phyloP scores from a whole-genome alignment of 2,888 invertebrate species.

The Drosophila kuntzei region DNA sequence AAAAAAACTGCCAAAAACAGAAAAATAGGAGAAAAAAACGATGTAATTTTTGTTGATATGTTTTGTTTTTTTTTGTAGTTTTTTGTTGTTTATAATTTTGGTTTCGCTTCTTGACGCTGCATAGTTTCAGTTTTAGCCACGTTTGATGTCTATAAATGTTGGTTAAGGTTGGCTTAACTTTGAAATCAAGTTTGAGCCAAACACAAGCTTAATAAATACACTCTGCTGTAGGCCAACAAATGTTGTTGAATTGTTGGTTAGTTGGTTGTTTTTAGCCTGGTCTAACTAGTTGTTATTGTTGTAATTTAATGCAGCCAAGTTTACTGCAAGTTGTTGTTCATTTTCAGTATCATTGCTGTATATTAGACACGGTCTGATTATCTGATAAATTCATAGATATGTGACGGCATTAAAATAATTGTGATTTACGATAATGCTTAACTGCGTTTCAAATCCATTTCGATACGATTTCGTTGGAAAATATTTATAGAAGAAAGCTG shows the following conservation, averaged over 20 bases:
- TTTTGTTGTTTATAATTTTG: constrained; percentile 26
- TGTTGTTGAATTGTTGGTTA: constrained; percentile 20
- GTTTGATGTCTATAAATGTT: constrained; percentile 73
- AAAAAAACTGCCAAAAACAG: constrained; percentile 20
- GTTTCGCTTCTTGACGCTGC: constrained; percentile 53
- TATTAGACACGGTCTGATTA: constrained; percentile 79
- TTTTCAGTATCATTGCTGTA: constrained; percentile 65
- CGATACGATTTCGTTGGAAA: constrained; percentile 1
- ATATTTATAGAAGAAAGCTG: not conserved
- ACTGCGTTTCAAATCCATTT: constrained; percentile 20
- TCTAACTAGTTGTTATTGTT: not conserved
- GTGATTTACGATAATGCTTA: constrained; percentile 45
- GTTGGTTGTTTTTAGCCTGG: constrained; percentile 7
- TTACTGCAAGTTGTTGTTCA: constrained; percentile 27
- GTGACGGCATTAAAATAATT: constrained; percentile 64
- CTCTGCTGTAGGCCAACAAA: constrained; percentile 14
- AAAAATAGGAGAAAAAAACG: constrained; percentile 14
- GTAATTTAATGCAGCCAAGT: constrained; percentile 69
- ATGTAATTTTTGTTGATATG: constrained; percentile 17
- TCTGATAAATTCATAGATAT: constrained; percentile 75
- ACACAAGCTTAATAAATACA: constrained; percentile 27
- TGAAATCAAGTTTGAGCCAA: constrained; percentile 74
- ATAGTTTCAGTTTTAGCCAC: constrained; percentile 52
- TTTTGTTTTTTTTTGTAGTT: constrained; percentile 1
- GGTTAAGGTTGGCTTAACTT: constrained; percentile 78